Conservation (phyloP, 2,888 invertebrate species). For the Camponotus fellah region DNA sequence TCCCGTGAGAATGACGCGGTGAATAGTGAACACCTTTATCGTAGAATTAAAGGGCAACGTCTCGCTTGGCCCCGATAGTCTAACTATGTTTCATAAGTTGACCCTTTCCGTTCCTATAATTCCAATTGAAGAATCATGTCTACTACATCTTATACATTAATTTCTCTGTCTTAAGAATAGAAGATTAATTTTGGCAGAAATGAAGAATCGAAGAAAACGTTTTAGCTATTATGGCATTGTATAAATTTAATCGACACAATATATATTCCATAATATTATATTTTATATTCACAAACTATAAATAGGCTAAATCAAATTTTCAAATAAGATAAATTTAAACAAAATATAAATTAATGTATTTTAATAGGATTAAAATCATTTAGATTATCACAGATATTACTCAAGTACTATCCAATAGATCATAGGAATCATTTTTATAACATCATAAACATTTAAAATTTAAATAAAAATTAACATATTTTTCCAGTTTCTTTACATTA, state of each 20-base stretch:
- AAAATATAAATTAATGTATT: neutral
- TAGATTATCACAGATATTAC: neutral
- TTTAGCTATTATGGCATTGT: neutral
- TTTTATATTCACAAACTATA: neutral
- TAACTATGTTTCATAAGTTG: slow-evolving; percentile 24
- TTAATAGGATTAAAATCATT: neutral
- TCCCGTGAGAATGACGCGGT: slow-evolving; percentile 53
- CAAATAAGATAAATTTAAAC: neutral
- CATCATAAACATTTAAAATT: neutral
- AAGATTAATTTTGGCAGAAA: neutral
- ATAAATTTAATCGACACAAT: neutral
- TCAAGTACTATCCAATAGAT: neutral
- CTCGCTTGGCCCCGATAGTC: slow-evolving; percentile 11
- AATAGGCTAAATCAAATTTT: neutral
- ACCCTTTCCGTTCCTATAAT: neutral
- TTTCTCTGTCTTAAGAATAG: neutral
- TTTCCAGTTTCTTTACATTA: neutral
- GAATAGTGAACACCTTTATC: slow-evolving; percentile 49
- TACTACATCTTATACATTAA: slow-evolving; percentile 8
- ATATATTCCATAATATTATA: neutral
- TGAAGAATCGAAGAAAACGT: neutral
- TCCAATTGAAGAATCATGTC: neutral
- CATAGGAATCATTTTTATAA: neutral
- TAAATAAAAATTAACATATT: neutral
- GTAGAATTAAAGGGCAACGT: slow-evolving; percentile 49